These are phyloP conservation scores for Excalfactoria chinensis DNA, from an alignment of 2,113 vertebrate genomes.

Conservation along the genomic window DNA sequence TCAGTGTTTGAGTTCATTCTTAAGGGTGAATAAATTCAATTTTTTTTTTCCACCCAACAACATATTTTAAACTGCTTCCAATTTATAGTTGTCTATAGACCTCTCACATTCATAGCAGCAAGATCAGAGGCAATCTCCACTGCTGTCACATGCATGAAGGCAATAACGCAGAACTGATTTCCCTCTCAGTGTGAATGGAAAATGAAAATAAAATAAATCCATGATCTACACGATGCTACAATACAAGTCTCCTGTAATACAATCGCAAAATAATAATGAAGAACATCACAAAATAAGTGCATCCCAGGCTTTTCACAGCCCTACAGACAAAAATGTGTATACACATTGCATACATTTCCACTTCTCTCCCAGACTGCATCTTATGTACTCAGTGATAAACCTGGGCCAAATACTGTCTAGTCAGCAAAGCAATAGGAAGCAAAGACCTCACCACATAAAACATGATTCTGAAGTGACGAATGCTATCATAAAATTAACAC, in stretches of 20 bases:
- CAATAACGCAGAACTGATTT: background rate
- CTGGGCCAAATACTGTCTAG: background rate
- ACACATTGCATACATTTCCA: background rate
- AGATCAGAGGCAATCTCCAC: background rate
- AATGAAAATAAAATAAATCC: background rate
- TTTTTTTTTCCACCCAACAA: background rate
- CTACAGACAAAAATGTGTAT: background rate
- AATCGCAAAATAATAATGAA: background rate
- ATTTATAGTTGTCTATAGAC: background rate
- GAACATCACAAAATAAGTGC: background rate
- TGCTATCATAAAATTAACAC: background rate
- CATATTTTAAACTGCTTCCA: slow-evolving; percentile 14
- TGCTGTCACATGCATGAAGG: background rate
- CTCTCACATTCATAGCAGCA: background rate
- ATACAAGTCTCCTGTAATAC: background rate
- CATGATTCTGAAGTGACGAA: background rate
- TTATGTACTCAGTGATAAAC: background rate
- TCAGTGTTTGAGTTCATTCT: slow-evolving; percentile 49
- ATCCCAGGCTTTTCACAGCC: background rate
- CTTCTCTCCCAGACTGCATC: background rate
- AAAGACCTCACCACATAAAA: background rate
- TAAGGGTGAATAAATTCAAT: slow-evolving; percentile 13
- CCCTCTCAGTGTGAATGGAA: background rate
- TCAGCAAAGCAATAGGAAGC: background rate
- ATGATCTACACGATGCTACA: background rate